A percentile compares a stretch with the other conserved stretches of the same genome.
phyloP scores from a whole-genome alignment of 2,888 invertebrate genomes.

The Eubasilissa splendida region DNA sequence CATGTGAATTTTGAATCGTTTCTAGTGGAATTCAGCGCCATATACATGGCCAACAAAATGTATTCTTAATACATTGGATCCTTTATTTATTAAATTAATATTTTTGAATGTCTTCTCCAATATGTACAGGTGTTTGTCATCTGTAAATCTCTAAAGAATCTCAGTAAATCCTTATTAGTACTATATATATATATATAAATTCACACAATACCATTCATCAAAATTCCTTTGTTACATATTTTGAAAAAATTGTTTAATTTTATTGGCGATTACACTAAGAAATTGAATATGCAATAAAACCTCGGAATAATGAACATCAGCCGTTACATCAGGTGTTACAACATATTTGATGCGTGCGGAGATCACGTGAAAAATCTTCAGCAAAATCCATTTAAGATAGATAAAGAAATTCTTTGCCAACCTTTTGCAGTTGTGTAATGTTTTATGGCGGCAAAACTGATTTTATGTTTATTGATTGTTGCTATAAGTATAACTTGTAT shows the following conservation, averaged over 20 bases:
- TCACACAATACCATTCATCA: constrained; percentile 13
- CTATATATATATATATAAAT: not conserved
- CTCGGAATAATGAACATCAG: constrained; percentile 17
- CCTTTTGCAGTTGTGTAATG: too few relatives aligned
- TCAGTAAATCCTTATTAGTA: constrained; percentile 30
- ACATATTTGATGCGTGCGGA: too few relatives aligned
- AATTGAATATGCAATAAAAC: constrained; percentile 2
- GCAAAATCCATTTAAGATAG: too few relatives aligned
- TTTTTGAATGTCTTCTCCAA: not conserved
- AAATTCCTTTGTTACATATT: constrained; percentile 23
- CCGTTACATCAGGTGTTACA: not conserved
- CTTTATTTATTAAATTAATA: not conserved
- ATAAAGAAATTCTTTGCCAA: too few relatives aligned
- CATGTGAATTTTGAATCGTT: not conserved
- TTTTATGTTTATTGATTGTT: too few relatives aligned
- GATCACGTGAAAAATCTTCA: too few relatives aligned
- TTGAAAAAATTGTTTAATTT: not conserved
- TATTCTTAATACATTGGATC: constrained; percentile 2
- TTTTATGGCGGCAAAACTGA: too few relatives aligned
- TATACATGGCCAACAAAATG: not conserved
- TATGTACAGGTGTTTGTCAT: constrained; percentile 1
- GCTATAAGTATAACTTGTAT: too few relatives aligned
- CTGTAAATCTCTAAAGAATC: constrained; percentile 39
- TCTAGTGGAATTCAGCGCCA: not conserved
- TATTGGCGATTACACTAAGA: constrained; percentile 9